Evolutionary conservation across 2,888 invertebrate species (phyloP).

Genomic region (Drosophila suboccidentalis): DNA sequence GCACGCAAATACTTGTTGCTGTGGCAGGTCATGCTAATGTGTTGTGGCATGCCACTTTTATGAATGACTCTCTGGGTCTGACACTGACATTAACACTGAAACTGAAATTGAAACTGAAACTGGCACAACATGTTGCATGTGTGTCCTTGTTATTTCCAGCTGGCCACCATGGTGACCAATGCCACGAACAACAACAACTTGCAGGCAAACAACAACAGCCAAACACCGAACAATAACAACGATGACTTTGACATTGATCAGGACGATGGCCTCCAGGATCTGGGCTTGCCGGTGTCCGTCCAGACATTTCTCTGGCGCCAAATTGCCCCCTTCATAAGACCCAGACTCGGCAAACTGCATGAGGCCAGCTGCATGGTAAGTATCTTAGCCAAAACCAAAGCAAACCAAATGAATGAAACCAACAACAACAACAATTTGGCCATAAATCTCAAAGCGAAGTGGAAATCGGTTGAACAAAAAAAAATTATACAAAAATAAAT

Average conservation of each 20-base stretch:
- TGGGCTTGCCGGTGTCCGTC: conserved; percentile 96
- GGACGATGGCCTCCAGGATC: conserved; percentile 90
- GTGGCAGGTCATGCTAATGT: conserved; percentile 50
- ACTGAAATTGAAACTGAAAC: neutral
- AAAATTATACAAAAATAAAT: neutral
- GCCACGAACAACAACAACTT: conserved; percentile 73
- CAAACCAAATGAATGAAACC: neutral
- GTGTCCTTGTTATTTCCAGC: conserved; percentile 49
- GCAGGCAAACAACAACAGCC: conserved; percentile 76
- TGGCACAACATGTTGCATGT: conserved; percentile 61
- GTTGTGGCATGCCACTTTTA: conserved; percentile 38
- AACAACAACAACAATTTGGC: conserved; percentile 19
- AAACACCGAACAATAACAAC: conserved; percentile 78
- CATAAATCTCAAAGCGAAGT: conserved; percentile 12
- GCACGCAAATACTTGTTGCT: conserved; percentile 83
- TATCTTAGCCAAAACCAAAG: conserved; percentile 48
- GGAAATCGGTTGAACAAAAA: neutral
- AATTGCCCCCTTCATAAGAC: conserved; percentile 98
- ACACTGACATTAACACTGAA: conserved; percentile 32
- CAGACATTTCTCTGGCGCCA: conserved; percentile 99
- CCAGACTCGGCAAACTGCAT: conserved; percentile 97
- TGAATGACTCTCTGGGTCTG: conserved; percentile 54
- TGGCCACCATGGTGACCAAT: conserved; percentile 78
- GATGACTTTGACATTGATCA: conserved; percentile 84
- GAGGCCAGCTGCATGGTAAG: conserved; percentile 99